A percentile compares a stretch with the other conserved stretches of the same genome.
Conservation (phyloP, 1,140 invertebrate genomes). For the Micrasema minimum region DNA sequence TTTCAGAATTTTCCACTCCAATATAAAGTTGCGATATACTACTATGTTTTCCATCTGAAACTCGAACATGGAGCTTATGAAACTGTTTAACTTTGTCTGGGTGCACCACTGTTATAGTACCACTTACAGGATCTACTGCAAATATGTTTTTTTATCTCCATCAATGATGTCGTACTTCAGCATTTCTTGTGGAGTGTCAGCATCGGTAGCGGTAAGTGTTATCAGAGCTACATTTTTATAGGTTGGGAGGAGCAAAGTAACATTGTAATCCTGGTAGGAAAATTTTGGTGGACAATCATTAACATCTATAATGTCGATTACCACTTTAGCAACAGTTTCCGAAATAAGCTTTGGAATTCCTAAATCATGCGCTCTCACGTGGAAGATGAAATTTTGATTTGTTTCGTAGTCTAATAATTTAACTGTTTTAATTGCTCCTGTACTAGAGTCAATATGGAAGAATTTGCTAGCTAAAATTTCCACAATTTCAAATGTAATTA, state of each 20-base stretch:
- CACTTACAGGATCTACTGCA: constrained; percentile 78
- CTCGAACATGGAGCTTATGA: constrained; percentile 74
- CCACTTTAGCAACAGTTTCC: constrained; percentile 73
- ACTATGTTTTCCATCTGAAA: constrained; percentile 76
- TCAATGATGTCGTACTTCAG: constrained; percentile 81
- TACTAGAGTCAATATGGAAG: constrained; percentile 86
- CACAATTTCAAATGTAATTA: constrained; percentile 84
- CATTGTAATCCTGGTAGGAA: constrained; percentile 73
- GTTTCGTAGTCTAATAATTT: constrained; percentile 83
- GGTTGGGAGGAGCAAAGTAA: constrained; percentile 80
- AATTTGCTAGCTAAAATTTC: constrained; percentile 75
- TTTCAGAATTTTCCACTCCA: constrained; percentile 73
- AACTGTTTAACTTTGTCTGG: constrained; percentile 54
- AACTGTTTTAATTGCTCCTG: constrained; percentile 82
- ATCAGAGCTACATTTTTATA: constrained; percentile 76
- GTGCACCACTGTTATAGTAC: constrained; percentile 71
- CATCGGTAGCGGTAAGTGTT: constrained; percentile 75
- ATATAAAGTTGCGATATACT: constrained; percentile 71
- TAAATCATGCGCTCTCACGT: constrained; percentile 76
- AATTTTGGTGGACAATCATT: constrained; percentile 86
- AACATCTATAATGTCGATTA: constrained; percentile 78
- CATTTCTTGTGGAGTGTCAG: constrained; percentile 71
- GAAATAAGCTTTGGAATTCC: constrained; percentile 82
- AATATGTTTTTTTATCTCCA: constrained; percentile 83
- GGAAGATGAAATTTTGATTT: constrained; percentile 74